Conservation (phyloP, 1,140 invertebrate genomes). For the Scaptomyza graminum region DNA sequence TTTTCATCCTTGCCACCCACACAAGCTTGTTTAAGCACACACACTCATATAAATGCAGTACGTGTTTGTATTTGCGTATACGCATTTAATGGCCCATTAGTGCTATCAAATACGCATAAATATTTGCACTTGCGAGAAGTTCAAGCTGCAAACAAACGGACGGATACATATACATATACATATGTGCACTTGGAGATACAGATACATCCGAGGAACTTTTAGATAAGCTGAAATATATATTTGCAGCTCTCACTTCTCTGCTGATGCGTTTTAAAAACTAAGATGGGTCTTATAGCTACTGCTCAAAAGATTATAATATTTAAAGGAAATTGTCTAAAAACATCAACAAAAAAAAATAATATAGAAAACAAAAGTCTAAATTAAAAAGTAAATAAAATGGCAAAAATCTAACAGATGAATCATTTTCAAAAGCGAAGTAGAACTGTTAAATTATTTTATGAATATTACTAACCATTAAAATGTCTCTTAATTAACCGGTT, state of each 20-base stretch:
- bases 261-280: not conserved
- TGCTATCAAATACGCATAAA: conserved; percentile 83
- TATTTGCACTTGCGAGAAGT: conserved; percentile 75
- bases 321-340: no score
- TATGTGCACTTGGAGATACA: conserved; percentile 24
- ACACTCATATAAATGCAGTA: not conserved
- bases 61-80: conserved; percentile 75
- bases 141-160: conserved; percentile 34
- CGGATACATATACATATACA: conserved; percentile 25
- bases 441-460: conserved; percentile 59
- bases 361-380: no score
- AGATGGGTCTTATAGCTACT: not conserved
- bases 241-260: not conserved
- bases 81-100: conserved; percentile 81
- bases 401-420: no score
- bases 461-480: no score
- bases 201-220: conserved; percentile 3
- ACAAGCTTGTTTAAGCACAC: conserved; percentile 9
- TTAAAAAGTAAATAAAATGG: no score
- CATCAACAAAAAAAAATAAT: no score
- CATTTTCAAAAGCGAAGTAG: not conserved
- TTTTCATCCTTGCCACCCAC: conserved; percentile 73
- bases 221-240: conserved; percentile 1
- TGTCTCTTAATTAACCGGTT: no score
- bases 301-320: no score